Base-by-base conservation (phyloP, 1,140 invertebrate genomes). In the Camponotus vicinus region DNA sequence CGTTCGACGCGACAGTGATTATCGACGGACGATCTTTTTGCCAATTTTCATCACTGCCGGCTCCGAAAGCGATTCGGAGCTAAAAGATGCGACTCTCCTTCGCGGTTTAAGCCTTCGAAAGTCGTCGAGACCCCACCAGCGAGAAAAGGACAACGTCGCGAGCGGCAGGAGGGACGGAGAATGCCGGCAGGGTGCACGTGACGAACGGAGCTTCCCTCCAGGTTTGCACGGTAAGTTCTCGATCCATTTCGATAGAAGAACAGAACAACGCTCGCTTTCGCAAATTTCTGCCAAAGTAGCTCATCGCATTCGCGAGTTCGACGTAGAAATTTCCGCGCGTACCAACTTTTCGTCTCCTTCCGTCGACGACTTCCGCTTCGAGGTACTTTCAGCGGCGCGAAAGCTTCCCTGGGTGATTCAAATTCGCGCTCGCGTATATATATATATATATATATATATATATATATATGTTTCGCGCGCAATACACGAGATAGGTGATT, bases 141-240 rank as follows among this genome's bases (percentile, higher is more conserved):
- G 66, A 57, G 37, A 18, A 69, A 71, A 77, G 27, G 27, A 27
- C 27, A 27, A 77, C 57, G 69, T 70, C 73, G 59, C 66, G 69
- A 63, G 13, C 57, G 45, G 57, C 45, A 85, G 59, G 57, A 63
- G 71, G 59, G 5, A 59, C 79, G 57, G 45, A 89, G 86, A 85
- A 90, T 90, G 89, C 86, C 77, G 67, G 40, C 73, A 40, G 86
- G 61, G 83, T 63, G 82, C 73, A 91, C 90, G 91, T 91, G 91
- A 91, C 91, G 75, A 88, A 91, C 88, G 88, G 88, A 11, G 83
- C 73, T 90, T 88, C 77, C 89, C 86, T 79, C 85, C 89, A 88
- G 86, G 61, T 88, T 88, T 67, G 78, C 85, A 64, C 87, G 89
- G 89, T 90, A 63, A 88, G 89, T 85, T 61, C 40, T 32, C 49